Evolutionary conservation across 2,888 invertebrate genomes (phyloP).

Genomic region (Anodontia alba): DNA sequence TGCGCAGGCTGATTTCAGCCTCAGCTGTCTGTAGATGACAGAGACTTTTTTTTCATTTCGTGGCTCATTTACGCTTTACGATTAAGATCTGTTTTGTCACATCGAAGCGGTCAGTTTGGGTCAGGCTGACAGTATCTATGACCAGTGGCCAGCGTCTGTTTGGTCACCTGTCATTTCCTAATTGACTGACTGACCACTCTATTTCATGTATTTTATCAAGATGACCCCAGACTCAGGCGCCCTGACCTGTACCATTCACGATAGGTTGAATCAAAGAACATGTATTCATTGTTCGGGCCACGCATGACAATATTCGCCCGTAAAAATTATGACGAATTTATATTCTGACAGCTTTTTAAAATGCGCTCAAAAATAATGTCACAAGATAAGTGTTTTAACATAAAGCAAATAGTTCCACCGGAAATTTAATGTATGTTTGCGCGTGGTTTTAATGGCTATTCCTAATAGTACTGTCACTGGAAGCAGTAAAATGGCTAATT

Average conservation of each 20-base stretch:
- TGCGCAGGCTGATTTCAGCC: too few species aligned
- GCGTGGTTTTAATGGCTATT: background rate
- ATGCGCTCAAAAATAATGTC: background rate
- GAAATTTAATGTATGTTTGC: background rate
- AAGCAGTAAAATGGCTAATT: too few species aligned
- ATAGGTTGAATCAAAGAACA: background rate
- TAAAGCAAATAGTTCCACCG: background rate
- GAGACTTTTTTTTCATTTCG: too few species aligned
- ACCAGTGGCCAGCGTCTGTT: background rate
- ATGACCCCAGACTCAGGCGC: background rate
- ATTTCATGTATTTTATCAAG: slow-evolving; percentile 1
- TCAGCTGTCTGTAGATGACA: too few species aligned
- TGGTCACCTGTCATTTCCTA: background rate
- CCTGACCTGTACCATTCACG: background rate
- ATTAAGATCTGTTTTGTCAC: background rate
- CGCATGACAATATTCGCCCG: background rate
- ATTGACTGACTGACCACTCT: background rate
- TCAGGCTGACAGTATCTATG: background rate
- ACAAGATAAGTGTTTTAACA: background rate
- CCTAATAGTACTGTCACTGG: too few species aligned
- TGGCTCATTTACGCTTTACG: too few species aligned
- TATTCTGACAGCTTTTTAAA: background rate
- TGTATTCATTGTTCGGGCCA: background rate
- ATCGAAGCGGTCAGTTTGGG: background rate
- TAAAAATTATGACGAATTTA: background rate